Percentiles rank a stretch among this genome's conserved stretches.
Evolutionary conservation across 2,888 invertebrate genomes (phyloP).

Genomic region (Gari tellinella): DNA sequence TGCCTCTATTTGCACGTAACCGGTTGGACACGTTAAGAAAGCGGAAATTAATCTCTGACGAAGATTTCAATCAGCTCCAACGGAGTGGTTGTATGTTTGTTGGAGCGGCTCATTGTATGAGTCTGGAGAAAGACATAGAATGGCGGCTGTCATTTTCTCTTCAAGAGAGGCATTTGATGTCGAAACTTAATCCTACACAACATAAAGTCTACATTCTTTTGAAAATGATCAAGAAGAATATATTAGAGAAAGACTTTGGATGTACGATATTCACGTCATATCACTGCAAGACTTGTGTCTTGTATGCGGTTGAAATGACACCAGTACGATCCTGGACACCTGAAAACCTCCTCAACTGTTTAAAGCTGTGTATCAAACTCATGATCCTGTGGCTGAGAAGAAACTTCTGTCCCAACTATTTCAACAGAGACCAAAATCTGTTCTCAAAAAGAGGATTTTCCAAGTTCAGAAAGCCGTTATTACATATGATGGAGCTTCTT

Average conservation of each 20-base stretch:
- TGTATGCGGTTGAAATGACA: neutral
- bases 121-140: neutral
- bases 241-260: neutral
- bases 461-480: neutral
- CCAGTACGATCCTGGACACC: neutral
- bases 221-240: conserved; percentile 18
- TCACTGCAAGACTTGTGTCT: conserved; percentile 11
- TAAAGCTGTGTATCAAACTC: neutral
- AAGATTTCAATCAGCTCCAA: neutral
- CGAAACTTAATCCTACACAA: conserved; percentile 18
- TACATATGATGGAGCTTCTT: too few relatives aligned
- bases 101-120: neutral
- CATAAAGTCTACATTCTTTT: conserved; percentile 25
- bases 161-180: conserved; percentile 26
- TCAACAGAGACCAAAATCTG: conserved; percentile 5
- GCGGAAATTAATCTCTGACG: neutral
- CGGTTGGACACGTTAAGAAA: neutral
- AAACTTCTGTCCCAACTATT: conserved; percentile 10
- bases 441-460: neutral
- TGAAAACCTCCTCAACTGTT: neutral
- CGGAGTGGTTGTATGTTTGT: conserved; percentile 2
- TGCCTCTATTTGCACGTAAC: neutral
- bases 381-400: neutral
- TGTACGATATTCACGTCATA: neutral
- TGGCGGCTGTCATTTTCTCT: conserved; percentile 24